A percentile compares a stretch with the other conserved stretches of the same genome.
Conservation (phyloP, 2,113 vertebrate species). For the Pluvianellus socialis region DNA sequence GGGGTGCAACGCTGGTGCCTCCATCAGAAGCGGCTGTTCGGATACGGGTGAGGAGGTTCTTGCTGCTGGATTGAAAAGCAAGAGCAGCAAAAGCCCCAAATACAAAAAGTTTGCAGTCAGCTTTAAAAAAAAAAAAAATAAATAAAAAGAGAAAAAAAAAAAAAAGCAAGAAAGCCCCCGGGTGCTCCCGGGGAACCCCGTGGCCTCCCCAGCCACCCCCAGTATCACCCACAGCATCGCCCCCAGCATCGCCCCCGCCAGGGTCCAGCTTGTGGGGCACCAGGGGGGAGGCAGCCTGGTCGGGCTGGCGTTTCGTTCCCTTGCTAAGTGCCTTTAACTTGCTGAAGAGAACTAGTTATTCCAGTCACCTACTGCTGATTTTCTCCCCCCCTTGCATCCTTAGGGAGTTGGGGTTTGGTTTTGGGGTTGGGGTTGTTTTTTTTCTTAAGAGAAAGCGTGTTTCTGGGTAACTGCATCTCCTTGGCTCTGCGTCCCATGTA, state of each 20-base stretch:
- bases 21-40: accelerated
- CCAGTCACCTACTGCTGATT: background rate
- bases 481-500: background rate
- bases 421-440: background rate
- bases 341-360: background rate
- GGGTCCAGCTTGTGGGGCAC: background rate
- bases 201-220: accelerated
- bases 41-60: background rate
- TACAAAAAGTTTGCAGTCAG: background rate
- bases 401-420: background rate
- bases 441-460: background rate
- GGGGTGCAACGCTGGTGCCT: background rate
- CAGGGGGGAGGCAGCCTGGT: background rate
- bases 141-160: too few relatives aligned
- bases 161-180: background rate
- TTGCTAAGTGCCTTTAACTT: constrained; percentile 13
- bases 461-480: background rate
- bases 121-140: background rate
- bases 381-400: background rate
- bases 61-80: background rate
- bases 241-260: accelerated
- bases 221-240: background rate
- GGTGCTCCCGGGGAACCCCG: background rate
- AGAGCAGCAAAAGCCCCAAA: background rate
- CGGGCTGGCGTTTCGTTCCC: background rate